A percentile compares a stretch with the other conserved stretches of the same genome.
Evolutionary conservation across 2,113 vertebrate species (phyloP).

Genomic region (Chrysemys picta): DNA sequence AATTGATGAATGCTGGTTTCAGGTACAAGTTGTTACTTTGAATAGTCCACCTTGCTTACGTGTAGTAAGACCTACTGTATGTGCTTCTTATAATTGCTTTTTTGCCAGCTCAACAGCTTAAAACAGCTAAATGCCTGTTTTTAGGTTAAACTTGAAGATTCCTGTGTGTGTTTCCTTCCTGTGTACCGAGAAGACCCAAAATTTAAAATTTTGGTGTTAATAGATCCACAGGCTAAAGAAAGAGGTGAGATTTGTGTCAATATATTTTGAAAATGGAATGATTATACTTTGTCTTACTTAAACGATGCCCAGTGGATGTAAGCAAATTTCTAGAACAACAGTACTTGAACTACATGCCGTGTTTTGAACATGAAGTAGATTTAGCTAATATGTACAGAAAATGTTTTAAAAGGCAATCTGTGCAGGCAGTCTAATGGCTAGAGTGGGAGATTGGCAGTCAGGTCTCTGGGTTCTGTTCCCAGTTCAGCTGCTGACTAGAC

Average conservation of each 20-base stretch:
- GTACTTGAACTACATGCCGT: not conserved
- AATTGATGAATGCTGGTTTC: conserved; percentile 7
- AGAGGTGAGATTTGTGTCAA: conserved; percentile 74
- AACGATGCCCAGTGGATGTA: not conserved
- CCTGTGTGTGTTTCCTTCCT: conserved; percentile 67
- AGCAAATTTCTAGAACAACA: not conserved
- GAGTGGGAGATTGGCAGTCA: not conserved
- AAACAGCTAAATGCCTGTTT: conserved; percentile 42
- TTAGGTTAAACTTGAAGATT: conserved; percentile 77
- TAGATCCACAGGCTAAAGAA: conserved; percentile 77
- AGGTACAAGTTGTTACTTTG: conserved; percentile 24
- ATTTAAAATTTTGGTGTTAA: conserved; percentile 76
- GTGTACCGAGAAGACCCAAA: conserved; percentile 72
- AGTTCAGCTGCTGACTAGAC: not conserved
- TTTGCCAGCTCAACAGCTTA: not conserved
- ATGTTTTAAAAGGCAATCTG: conserved; percentile 13
- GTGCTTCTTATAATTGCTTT: not conserved
- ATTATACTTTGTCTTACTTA: conserved; percentile 20
- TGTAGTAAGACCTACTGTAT: not conserved
- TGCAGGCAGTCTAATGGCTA: not conserved
- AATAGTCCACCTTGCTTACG: conserved; percentile 62
- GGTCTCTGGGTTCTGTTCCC: not conserved
- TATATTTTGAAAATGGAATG: conserved; percentile 9
- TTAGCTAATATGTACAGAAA: not conserved
- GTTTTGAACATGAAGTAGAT: conserved; percentile 12